Percentiles rank a stretch among this genome's conserved stretches.
Evolutionary conservation across 2,113 vertebrate species (phyloP).

Genomic region (Daboia siamensis): DNA sequence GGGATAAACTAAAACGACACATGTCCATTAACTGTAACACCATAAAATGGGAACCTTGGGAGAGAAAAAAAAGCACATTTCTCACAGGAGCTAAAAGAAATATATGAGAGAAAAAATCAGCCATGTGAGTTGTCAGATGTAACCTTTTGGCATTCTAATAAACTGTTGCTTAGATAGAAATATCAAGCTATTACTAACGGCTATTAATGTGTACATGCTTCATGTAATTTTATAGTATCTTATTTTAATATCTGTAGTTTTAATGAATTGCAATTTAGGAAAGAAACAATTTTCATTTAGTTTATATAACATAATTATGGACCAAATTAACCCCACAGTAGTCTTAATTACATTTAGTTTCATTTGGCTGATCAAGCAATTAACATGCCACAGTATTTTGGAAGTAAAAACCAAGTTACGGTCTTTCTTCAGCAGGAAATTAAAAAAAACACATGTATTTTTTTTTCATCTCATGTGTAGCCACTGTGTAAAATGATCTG

Average conservation of each 20-base stretch:
- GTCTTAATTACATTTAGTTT: constrained; percentile 99
- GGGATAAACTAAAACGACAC: constrained; percentile 20
- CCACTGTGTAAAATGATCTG: constrained; percentile 59
- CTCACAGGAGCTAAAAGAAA: constrained; percentile 55
- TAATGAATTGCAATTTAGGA: constrained; percentile 99
- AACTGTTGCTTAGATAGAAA: constrained; percentile 83
- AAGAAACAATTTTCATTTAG: constrained; percentile 92
- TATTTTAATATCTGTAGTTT: constrained; percentile 96
- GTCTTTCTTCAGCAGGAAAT: constrained; percentile 60
- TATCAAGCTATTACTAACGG: constrained; percentile 84
- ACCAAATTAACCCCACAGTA: constrained; percentile 97
- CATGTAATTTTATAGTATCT: constrained; percentile 93
- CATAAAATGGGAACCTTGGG: constrained; percentile 25
- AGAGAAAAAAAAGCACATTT: constrained; percentile 40
- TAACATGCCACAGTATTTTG: constrained; percentile 81
- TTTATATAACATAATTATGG: constrained; percentile 97
- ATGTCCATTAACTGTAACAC: constrained; percentile 31
- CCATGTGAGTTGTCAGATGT: constrained; percentile 78
- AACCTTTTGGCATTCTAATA: constrained; percentile 80
- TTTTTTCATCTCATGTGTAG: constrained; percentile 64
- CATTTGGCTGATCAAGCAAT: constrained; percentile 92
- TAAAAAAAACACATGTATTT: constrained; percentile 63
- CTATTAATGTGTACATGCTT: constrained; percentile 93
- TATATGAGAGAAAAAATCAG: constrained; percentile 63
- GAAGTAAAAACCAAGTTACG: constrained; percentile 77